Evolutionary conservation across 2,113 vertebrate genomes (phyloP).

Genomic region (Mola mola): DNA sequence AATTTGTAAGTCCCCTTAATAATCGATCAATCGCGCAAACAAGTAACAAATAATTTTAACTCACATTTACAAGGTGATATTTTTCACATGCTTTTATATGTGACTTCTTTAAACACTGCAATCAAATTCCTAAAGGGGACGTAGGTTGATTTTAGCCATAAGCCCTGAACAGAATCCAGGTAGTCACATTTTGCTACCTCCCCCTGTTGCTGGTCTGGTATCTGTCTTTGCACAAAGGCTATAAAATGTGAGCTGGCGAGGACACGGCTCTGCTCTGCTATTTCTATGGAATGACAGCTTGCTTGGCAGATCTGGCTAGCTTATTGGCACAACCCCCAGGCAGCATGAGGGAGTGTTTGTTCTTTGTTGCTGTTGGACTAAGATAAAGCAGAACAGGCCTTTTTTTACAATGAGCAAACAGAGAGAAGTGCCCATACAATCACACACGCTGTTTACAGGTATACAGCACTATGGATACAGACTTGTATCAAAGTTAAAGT

Average conservation of each 20-base stretch:
- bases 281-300: constrained; percentile 72
- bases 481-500: constrained; percentile 11
- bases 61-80: constrained; percentile 81
- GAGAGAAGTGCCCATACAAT: constrained; percentile 32
- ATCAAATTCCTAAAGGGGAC: background rate
- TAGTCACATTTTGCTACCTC: constrained; percentile 29
- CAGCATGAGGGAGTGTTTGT: constrained; percentile 76
- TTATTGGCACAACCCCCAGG: constrained; percentile 75
- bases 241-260: constrained; percentile 56
- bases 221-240: constrained; percentile 62
- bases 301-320: constrained; percentile 70
- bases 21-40: too few relatives aligned
- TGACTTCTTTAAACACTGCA: constrained; percentile 2
- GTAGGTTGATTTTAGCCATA: constrained; percentile 13
- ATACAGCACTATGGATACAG: constrained; percentile 5
- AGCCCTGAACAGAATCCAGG: constrained; percentile 25
- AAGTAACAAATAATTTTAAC: too few relatives aligned
- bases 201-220: constrained; percentile 46
- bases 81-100: constrained; percentile 72
- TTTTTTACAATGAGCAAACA: constrained; percentile 51
- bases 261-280: constrained; percentile 49
- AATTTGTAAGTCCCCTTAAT: too few relatives aligned
- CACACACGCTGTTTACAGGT: constrained; percentile 40
- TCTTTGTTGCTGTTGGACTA: constrained; percentile 76
- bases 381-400: constrained; percentile 79